Evolutionary conservation across 2,113 vertebrate species (phyloP), one percentile per base, ranked within the genome.

Genomic region (Panthera tigris): DNA sequence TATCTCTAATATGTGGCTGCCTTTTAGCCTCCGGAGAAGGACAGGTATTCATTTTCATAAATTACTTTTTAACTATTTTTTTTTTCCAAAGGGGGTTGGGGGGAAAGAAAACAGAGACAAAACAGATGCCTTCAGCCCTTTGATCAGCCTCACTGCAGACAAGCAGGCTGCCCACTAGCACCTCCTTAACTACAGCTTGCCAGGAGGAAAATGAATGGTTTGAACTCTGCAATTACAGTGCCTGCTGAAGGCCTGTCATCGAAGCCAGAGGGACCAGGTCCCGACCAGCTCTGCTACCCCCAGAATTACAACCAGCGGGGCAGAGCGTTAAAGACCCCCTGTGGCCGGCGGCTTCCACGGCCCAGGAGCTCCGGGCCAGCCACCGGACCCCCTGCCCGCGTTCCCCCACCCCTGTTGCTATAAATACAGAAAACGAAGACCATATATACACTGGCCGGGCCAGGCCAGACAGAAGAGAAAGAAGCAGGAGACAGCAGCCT

Each of bases 81-180:
- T 99, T 98, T 98, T 97, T 97, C 33, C 45, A 94, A 50, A 83
- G 76, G 13, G 33, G 96, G 97, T 88, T 98, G 97, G 97, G 99
- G 98, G 98, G 98, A 99, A 99, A 99, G 99, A 99, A 98, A 98
- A 98, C 98, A 99, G 99, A 99, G 99, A 99, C 98, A 98, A 99
- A 99, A 99, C 99, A 99, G 99, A 99, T 99, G 99, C 99, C 98
- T 98, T 97, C 96, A 95, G 98, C 93, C 98, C 99, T 99, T 99
- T 99, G 99, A 99, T 99, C 99, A 98, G 98, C 98, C 98, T 98
- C 97, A 74, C 98, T 98, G 99, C 99, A 99, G 99, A 99, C 99
- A 99, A 98, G 97, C 99, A 98, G 99, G 98, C 99, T 99, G 99
- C 99, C 99, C 98, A 98, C 99, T 98, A 99, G 99, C 99, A 98